Evolutionary conservation across 2,888 invertebrate species (phyloP).

Genomic region (Agrochola litura): DNA sequence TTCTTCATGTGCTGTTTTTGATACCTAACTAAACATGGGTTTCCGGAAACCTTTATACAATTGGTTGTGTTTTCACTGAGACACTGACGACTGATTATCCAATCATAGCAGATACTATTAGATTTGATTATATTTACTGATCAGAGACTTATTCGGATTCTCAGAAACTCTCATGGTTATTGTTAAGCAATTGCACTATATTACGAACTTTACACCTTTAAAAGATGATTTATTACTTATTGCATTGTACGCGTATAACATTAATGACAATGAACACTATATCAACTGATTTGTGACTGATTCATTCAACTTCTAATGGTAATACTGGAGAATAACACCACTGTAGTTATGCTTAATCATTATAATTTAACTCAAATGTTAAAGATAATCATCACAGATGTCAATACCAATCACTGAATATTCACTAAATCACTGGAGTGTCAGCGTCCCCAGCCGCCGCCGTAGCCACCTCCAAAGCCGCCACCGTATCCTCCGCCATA

Average conservation of each 20-base stretch:
- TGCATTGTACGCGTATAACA: background rate
- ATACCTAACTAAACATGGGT: background rate
- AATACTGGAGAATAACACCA: conserved; percentile 27
- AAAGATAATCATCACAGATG: conserved; percentile 27
- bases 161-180: background rate
- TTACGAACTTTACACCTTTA: background rate
- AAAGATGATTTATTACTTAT: background rate
- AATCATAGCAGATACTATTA: background rate
- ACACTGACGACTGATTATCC: background rate
- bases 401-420: conserved; percentile 4
- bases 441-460: conserved; percentile 25
- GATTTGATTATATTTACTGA: background rate
- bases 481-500: conserved; percentile 45
- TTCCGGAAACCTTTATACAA: background rate
- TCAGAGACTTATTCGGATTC: background rate
- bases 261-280: conserved; percentile 16
- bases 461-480: conserved; percentile 33
- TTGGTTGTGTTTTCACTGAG: background rate
- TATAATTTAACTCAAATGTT: conserved; percentile 25
- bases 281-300: conserved; percentile 6
- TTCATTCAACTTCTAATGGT: background rate
- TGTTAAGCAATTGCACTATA: background rate
- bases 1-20: background rate
- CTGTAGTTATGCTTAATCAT: background rate
- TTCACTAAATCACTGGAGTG: conserved; percentile 20